Percentiles rank a stretch among this genome's conserved stretches.
Evolutionary conservation across 2,797 vertebrate genomes (phyloP).

Genomic region (Nothura maculosa): DNA sequence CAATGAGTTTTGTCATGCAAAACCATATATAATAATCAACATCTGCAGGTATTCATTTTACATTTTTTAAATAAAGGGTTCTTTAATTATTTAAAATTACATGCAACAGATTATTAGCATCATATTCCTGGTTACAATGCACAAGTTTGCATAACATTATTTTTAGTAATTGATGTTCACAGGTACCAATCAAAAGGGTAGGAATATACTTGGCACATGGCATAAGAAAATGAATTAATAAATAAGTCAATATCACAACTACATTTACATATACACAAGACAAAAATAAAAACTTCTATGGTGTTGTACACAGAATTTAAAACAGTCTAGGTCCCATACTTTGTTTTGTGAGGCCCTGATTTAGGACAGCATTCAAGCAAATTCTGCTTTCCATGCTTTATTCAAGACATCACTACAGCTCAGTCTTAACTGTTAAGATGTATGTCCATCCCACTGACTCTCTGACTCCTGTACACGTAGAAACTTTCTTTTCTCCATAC

Average conservation of each 20-base stretch:
- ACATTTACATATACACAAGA: constrained; percentile 59
- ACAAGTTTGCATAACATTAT: constrained; percentile 81
- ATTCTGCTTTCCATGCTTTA: not conserved
- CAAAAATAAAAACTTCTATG: not conserved
- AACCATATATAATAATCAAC: constrained; percentile 81
- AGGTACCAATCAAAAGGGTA: constrained; percentile 76
- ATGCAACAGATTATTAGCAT: constrained; percentile 84
- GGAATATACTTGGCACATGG: constrained; percentile 34
- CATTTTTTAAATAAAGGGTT: constrained; percentile 83
- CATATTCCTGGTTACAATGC: constrained; percentile 81
- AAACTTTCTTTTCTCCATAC: not conserved
- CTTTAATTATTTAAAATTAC: constrained; percentile 73
- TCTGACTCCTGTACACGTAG: not conserved
- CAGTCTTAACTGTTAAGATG: not conserved
- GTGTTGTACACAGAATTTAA: not conserved
- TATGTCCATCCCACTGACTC: not conserved
- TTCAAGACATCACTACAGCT: not conserved
- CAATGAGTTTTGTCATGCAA: constrained; percentile 88
- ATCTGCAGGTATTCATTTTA: constrained; percentile 85
- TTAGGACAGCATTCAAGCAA: not conserved
- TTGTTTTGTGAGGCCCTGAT: not conserved
- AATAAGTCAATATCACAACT: constrained; percentile 81
- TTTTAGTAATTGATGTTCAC: constrained; percentile 76
- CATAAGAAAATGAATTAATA: constrained; percentile 83
- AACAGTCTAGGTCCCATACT: not conserved